Evolutionary conservation across 2,113 vertebrate species (phyloP).

Genomic region (Sakesphorus luctuosus): DNA sequence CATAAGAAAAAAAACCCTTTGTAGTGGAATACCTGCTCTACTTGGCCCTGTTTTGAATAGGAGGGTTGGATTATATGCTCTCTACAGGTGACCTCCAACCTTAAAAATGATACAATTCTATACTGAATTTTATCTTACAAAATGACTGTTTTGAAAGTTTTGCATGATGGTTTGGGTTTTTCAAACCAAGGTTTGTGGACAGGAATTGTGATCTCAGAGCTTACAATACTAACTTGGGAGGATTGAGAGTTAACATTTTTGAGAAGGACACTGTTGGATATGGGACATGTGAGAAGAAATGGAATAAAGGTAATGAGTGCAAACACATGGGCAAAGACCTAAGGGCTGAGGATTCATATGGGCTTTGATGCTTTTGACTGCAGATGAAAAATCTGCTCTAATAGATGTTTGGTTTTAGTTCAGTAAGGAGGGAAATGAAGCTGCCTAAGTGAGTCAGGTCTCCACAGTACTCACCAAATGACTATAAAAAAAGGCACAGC

Average conservation of each 20-base stretch:
- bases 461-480: slow-evolving; percentile 81
- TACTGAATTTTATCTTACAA: neutral
- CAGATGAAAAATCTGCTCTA: neutral
- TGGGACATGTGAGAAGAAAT: neutral
- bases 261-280: neutral
- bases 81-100: neutral
- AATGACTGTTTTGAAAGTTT: neutral
- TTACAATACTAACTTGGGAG: neutral
- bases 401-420: neutral
- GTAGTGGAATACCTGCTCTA: neutral
- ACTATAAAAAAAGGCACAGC: slow-evolving; percentile 91
- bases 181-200: neutral
- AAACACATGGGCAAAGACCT: neutral
- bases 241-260: neutral
- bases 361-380: neutral
- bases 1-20: neutral
- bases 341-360: neutral
- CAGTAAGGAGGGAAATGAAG: neutral
- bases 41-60: neutral
- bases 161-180: neutral
- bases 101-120: neutral
- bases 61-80: neutral
- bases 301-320: neutral
- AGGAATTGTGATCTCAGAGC: neutral
- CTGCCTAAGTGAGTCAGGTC: neutral